phyloP scores from a whole-genome alignment of 23 tunicate genomes.

The Oikopleura dioica region DNA sequence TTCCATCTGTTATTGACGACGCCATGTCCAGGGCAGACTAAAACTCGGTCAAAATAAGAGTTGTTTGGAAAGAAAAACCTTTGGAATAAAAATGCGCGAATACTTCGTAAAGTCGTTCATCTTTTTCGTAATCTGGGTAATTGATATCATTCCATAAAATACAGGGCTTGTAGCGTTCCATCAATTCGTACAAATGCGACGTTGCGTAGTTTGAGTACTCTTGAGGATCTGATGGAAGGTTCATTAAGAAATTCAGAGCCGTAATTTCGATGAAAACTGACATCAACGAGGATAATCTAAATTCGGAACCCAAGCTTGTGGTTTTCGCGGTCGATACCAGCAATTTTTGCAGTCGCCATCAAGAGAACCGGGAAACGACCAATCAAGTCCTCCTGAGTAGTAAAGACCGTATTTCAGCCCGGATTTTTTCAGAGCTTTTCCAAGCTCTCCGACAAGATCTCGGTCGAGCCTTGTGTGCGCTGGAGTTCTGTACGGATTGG shows the following conservation, averaged over 20 bases:
- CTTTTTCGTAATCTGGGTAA: not conserved
- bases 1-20: not conserved
- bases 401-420: conserved; percentile 38
- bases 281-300: no score
- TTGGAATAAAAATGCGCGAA: not conserved
- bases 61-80: no score
- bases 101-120: not conserved
- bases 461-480: not conserved
- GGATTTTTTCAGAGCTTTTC: conserved; percentile 27
- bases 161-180: not conserved
- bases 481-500: conserved; percentile 7
- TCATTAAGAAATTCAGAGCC: no score
- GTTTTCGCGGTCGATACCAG: not conserved
- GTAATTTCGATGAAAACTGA: no score
- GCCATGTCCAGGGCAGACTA: not conserved
- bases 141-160: not conserved
- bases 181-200: not conserved
- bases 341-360: not conserved
- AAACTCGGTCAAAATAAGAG: no score
- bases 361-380: not conserved
- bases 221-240: not conserved
- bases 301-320: no score
- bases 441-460: conserved; percentile 61
- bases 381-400: conserved; percentile 19
- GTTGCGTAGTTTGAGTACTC: not conserved